phyloP scores from a whole-genome alignment of 2,113 vertebrate genomes.

The Rhea pennata region DNA sequence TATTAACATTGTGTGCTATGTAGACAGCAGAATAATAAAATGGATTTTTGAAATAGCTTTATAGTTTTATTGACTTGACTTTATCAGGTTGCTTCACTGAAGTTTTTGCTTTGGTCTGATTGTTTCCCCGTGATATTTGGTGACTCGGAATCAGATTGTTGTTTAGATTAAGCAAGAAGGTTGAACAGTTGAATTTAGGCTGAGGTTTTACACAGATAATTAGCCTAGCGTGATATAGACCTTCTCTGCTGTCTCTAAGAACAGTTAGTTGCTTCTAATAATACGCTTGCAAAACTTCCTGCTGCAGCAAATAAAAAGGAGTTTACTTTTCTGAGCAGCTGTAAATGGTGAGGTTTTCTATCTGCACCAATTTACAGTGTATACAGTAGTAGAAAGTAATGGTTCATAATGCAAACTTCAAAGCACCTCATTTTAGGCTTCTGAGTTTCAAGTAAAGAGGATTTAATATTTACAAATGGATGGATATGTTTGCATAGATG shows the following conservation, averaged over 20 bases:
- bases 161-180: not conserved
- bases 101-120: not conserved
- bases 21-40: not conserved
- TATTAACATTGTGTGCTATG: not conserved
- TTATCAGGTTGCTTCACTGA: not conserved
- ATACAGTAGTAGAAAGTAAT: not conserved
- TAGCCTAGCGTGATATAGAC: not conserved
- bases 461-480: slow-evolving; percentile 7
- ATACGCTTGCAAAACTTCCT: not conserved
- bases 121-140: not conserved
- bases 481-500: not conserved
- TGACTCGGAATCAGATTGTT: not conserved
- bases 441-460: not conserved
- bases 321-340: slow-evolving; percentile 16
- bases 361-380: not conserved
- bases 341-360: slow-evolving; percentile 27
- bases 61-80: not conserved
- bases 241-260: not conserved
- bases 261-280: slow-evolving; percentile 35
- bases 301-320: slow-evolving; percentile 46
- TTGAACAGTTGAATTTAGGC: not conserved
- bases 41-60: not conserved
- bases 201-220: not conserved
- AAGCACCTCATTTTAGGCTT: slow-evolving; percentile 8
- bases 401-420: not conserved